These are phyloP conservation scores for Stigmatopora argus DNA, from an alignment of 2,113 vertebrate species.

Conservation along the genomic window DNA sequence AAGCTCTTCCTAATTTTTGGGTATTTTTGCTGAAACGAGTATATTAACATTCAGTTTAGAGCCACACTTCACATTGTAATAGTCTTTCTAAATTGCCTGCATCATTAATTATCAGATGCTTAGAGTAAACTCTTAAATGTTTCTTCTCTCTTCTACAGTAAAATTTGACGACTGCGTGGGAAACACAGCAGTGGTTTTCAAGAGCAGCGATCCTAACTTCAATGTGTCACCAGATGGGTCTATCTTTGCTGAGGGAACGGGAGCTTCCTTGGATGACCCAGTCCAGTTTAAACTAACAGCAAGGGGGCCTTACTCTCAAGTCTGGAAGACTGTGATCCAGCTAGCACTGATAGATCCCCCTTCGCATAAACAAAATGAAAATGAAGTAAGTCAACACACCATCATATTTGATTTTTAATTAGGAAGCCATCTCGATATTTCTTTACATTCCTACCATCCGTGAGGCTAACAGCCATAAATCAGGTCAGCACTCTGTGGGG, in stretches of 20 bases:
- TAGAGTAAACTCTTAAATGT: neutral
- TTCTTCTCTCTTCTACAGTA: slow-evolving; percentile 68
- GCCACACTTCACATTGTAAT: neutral
- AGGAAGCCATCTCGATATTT: slow-evolving; percentile 23
- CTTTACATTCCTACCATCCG: slow-evolving; percentile 27
- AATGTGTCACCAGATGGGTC: slow-evolving; percentile 78
- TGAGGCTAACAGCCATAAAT: slow-evolving; percentile 44
- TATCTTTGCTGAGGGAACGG: slow-evolving; percentile 69
- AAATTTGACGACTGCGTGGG: slow-evolving; percentile 83
- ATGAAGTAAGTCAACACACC: slow-evolving; percentile 69
- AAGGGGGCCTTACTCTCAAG: slow-evolving; percentile 63
- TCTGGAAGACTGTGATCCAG: slow-evolving; percentile 78
- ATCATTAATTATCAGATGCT: neutral
- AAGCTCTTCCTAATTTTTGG: no score
- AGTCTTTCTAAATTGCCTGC: neutral
- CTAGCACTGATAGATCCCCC: slow-evolving; percentile 72
- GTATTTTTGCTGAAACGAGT: no score
- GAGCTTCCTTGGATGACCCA: slow-evolving; percentile 71
- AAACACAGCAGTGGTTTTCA: slow-evolving; percentile 73
- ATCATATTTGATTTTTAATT: slow-evolving; percentile 38
- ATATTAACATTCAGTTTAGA: neutral
- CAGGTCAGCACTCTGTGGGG: slow-evolving; percentile 61
- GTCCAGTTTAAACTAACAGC: slow-evolving; percentile 78
- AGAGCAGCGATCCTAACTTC: slow-evolving; percentile 81
- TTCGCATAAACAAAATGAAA: slow-evolving; percentile 42